Conservation (phyloP, 2,888 invertebrate genomes). For the Epinotia bilunana region DNA sequence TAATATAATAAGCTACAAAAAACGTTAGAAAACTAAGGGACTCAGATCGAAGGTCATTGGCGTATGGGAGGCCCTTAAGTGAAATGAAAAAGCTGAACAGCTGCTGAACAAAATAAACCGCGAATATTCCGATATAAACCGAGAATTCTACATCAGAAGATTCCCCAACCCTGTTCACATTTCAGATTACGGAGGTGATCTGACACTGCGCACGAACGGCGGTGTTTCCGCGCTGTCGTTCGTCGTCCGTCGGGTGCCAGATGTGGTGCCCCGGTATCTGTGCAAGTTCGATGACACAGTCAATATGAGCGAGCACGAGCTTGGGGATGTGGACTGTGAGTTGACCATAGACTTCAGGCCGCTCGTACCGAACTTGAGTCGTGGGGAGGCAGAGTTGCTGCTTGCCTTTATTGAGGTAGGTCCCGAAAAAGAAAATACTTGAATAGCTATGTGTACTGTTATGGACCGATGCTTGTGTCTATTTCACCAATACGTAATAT, state of each 20-base stretch:
- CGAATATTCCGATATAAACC: background rate
- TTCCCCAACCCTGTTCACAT: conserved; percentile 32
- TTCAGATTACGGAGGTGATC: conserved; percentile 90
- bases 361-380: conserved; percentile 85
- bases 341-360: conserved; percentile 85
- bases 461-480: background rate
- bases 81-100: background rate
- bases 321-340: conserved; percentile 94
- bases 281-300: conserved; percentile 90
- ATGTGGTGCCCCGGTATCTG: conserved; percentile 89
- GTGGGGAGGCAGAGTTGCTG: conserved; percentile 89
- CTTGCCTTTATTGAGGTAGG: conserved; percentile 88
- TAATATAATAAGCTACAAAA: too few relatives aligned
- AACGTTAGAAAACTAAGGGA: too few relatives aligned
- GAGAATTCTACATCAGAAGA: background rate
- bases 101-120: background rate
- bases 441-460: too few relatives aligned
- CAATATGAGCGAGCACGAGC: conserved; percentile 91
- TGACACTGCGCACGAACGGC: conserved; percentile 91
- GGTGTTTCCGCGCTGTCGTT: conserved; percentile 92
- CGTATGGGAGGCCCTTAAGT: too few relatives aligned
- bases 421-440: too few relatives aligned
- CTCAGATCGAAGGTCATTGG: too few relatives aligned
- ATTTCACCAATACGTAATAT: background rate
- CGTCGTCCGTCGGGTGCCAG: conserved; percentile 93